Evolutionary conservation across 2,888 invertebrate species (phyloP).

Genomic region (Xylota sylvarum): DNA sequence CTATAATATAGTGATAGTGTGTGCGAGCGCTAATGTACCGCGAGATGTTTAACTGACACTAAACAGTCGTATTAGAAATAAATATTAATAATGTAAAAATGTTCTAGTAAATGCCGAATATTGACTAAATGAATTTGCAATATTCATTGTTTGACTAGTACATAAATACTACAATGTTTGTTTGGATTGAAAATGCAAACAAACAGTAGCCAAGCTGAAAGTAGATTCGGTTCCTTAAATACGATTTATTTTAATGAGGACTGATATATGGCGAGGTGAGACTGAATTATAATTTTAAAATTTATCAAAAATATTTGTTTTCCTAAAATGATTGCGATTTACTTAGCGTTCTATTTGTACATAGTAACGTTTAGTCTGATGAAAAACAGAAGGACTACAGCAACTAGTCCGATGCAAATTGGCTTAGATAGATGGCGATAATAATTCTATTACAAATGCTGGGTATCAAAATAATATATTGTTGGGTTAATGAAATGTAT

Average conservation of each 20-base stretch:
- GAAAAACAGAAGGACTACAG: not conserved
- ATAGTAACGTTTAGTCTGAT: not conserved
- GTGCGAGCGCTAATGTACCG: slow-evolving; percentile 2
- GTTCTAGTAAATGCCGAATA: not conserved
- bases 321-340: not conserved
- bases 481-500: no score
- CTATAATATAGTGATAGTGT: slow-evolving; percentile 13
- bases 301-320: not conserved
- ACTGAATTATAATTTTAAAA: not conserved
- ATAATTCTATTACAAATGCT: no score
- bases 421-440: no score
- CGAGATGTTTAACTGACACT: slow-evolving; percentile 40
- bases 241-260: not conserved
- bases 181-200: slow-evolving; percentile 2
- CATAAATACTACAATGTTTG: slow-evolving; percentile 19
- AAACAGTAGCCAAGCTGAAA: slow-evolving; percentile 1
- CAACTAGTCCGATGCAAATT: no score
- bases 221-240: not conserved
- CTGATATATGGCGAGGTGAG: not conserved
- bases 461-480: no score
- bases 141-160: slow-evolving; percentile 7
- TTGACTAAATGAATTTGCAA: slow-evolving; percentile 21
- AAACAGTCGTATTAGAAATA: slow-evolving; percentile 31
- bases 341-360: no score
- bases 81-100: not conserved